Evolutionary conservation across 2,888 invertebrate genomes (phyloP), one percentile per base, ranked within the genome.

Genomic region (Diabrotica balteata): DNA sequence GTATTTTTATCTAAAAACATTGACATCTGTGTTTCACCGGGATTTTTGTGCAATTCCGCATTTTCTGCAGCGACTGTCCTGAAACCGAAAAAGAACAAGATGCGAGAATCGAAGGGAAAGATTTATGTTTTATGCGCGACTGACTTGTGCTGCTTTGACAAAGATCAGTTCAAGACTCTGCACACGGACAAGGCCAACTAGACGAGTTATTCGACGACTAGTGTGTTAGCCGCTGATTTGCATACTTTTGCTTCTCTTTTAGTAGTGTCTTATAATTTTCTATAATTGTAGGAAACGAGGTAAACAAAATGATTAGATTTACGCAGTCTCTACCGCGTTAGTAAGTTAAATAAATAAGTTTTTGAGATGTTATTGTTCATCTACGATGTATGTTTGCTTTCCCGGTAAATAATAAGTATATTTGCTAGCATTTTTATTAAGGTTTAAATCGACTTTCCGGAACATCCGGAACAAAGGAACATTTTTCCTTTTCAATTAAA

Each of bases 151-250:
- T 63, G 44, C 63, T 75, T 73, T 75, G 75, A 74, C 74, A 75
- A 74, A 70, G 75, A 72, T 71, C 70, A 72, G 71, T 72, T 73
- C 74, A 64, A 72, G 72, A 71, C 71, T 68, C 72, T 75, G 75
- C 74, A 75, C 72, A 71, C 67, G 76, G 76, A 76, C 80, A 80
- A 80, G 78, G 78, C 76, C 75, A 78, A 77, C 77, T 71, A 75
- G 75, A 77, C 77, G 71, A 74, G 76, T 77, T 78, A 76, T 72
- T 72, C 75, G 66, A 74, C 76, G 65, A 74, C 76, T 73, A 76
- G 74, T 77, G 75, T 73, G 75, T 73, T 73, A 45, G 53, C 62
- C 61, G 68, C 73, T 75, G 71, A 77, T 80, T 79, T 77, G 75
- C 78, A 78, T 80, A 77, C 76, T 70, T 67, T 72, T 57, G 54